Conservation (phyloP, 2,888 invertebrate species). For the Machimus atricapillus region DNA sequence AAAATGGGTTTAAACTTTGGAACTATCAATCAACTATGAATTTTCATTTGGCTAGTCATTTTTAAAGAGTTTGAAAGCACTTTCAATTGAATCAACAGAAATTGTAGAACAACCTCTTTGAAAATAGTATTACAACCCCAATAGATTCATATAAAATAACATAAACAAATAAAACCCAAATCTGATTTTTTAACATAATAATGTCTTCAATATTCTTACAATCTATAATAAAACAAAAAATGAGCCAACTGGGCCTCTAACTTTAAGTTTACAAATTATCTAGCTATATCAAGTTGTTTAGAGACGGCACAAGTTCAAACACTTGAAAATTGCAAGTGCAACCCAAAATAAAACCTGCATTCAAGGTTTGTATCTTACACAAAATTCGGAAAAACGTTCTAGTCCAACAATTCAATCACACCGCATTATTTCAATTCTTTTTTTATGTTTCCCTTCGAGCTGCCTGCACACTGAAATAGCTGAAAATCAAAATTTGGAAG, state of each 20-base stretch:
- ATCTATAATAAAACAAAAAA: neutral
- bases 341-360: neutral
- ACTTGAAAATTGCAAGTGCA: neutral
- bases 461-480: neutral
- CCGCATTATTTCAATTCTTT: neutral
- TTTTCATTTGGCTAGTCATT: too few relatives aligned
- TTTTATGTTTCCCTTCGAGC: neutral
- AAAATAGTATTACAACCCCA: too few relatives aligned
- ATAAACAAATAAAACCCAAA: neutral
- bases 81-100: too few relatives aligned
- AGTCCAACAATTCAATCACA: neutral
- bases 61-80: too few relatives aligned
- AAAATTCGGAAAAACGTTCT: neutral
- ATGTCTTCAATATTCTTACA: neutral
- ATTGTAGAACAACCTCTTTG: too few relatives aligned
- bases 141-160: neutral
- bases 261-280: neutral
- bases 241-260: neutral
- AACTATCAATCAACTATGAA: too few relatives aligned
- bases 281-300: neutral
- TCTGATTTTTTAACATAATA: neutral
- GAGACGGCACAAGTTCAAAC: neutral
- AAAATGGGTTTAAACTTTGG: too few relatives aligned
- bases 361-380: neutral
- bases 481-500: constrained; percentile 57